Evolutionary conservation across 2,797 vertebrate genomes (phyloP).

Genomic region (Buphagus erythrorhynchus): DNA sequence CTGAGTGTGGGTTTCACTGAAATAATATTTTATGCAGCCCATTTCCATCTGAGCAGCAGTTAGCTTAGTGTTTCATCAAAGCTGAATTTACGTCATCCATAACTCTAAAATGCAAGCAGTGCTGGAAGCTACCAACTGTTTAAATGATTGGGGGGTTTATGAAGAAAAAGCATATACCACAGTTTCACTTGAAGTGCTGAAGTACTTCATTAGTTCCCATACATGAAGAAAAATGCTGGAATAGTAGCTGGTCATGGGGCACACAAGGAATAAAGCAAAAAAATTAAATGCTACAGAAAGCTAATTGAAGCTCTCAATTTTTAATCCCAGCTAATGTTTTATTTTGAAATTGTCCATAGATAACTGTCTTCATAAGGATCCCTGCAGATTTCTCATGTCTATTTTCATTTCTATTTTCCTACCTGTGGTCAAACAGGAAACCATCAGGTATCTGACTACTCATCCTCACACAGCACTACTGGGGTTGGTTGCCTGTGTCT

Average conservation of each 20-base stretch:
- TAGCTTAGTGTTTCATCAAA: neutral
- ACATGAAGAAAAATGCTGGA: neutral
- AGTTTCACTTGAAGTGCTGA: neutral
- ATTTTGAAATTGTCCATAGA: neutral
- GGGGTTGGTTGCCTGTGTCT: neutral
- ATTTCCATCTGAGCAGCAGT: neutral
- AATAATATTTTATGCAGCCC: neutral
- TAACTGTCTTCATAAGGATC: neutral
- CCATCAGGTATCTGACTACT: neutral
- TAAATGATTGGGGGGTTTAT: neutral
- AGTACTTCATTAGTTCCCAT: neutral
- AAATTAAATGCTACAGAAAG: neutral
- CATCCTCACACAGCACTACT: neutral
- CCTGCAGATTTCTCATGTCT: neutral
- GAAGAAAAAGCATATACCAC: neutral
- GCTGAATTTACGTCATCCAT: slow-evolving; percentile 2
- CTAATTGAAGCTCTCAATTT: neutral
- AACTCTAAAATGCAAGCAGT: neutral
- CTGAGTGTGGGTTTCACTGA: neutral
- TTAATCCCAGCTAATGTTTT: neutral
- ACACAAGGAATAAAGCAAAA: neutral
- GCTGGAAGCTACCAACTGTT: neutral
- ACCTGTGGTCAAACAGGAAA: neutral
- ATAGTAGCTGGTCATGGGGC: neutral
- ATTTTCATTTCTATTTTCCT: neutral